These are phyloP conservation scores for Drosophila fulvimacula DNA, from an alignment of 2,888 invertebrate genomes.

Conservation along the genomic window DNA sequence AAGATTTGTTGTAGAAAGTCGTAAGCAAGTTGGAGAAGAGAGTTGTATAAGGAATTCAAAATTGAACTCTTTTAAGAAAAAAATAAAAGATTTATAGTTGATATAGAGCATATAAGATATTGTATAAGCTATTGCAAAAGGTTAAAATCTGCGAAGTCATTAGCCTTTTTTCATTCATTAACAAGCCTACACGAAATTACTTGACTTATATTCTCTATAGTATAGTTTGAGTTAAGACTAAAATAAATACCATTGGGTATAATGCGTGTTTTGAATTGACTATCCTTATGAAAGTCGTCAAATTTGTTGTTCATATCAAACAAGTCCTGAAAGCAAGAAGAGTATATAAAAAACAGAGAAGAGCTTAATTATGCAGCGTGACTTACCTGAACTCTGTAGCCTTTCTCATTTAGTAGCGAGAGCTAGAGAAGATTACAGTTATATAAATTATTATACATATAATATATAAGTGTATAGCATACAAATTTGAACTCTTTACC, in stretches of 20 bases:
- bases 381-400: slow-evolving; percentile 80
- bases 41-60: background rate
- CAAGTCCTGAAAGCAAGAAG: slow-evolving; percentile 54
- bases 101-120: no score
- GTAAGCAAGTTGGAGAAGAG: background rate
- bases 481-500: slow-evolving; percentile 11
- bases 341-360: background rate
- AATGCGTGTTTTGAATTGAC: slow-evolving; percentile 68
- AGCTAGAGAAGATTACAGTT: slow-evolving; percentile 56
- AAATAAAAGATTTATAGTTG: no score
- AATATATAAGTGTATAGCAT: background rate
- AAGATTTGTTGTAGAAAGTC: background rate
- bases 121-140: no score
- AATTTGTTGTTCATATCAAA: slow-evolving; percentile 44
- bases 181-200: no score
- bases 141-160: no score
- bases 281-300: slow-evolving; percentile 20
- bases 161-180: no score
- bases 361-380: no score
- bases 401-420: slow-evolving; percentile 78
- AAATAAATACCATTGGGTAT: slow-evolving; percentile 72
- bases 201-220: no score
- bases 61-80: no score
- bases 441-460: background rate
- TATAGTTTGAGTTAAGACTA: background rate